Evolutionary conservation across 1,140 invertebrate genomes (phyloP).

Genomic region (Oreohelix idahoensis): DNA sequence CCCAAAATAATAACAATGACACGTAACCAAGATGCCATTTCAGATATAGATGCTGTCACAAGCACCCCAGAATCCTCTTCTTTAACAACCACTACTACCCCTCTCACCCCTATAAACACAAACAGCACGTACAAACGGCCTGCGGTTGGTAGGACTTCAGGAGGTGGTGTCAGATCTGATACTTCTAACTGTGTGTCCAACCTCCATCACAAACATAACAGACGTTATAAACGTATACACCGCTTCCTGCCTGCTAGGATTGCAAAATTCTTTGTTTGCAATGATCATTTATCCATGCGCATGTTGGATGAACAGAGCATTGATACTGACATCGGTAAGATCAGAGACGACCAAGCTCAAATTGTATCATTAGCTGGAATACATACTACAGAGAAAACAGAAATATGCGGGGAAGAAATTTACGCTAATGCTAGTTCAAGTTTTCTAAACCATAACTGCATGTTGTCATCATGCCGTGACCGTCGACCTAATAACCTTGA

Average conservation of each 20-base stretch:
- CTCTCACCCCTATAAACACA: neutral
- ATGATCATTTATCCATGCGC: neutral
- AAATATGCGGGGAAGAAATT: neutral
- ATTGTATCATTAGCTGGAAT: neutral
- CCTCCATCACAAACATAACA: neutral
- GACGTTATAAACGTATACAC: constrained; percentile 13
- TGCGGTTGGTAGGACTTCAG: neutral
- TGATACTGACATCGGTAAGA: neutral
- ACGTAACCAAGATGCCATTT: constrained; percentile 17
- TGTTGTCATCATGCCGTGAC: neutral
- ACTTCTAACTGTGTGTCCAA: neutral
- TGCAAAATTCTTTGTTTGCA: neutral
- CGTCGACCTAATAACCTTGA: constrained; percentile 14
- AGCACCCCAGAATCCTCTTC: neutral
- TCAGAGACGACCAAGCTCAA: neutral
- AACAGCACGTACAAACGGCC: neutral
- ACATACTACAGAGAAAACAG: neutral
- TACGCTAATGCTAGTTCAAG: neutral
- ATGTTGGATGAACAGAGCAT: neutral
- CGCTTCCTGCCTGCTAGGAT: neutral
- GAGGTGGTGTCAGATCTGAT: neutral
- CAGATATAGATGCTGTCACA: neutral
- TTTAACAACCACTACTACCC: neutral
- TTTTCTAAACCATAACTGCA: constrained; percentile 33
- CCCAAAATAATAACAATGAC: neutral